A percentile compares a stretch with the other conserved stretches of the same genome.
Evolutionary conservation across 2,797 vertebrate species (phyloP).

Genomic region (Typhlichthys subterraneus): DNA sequence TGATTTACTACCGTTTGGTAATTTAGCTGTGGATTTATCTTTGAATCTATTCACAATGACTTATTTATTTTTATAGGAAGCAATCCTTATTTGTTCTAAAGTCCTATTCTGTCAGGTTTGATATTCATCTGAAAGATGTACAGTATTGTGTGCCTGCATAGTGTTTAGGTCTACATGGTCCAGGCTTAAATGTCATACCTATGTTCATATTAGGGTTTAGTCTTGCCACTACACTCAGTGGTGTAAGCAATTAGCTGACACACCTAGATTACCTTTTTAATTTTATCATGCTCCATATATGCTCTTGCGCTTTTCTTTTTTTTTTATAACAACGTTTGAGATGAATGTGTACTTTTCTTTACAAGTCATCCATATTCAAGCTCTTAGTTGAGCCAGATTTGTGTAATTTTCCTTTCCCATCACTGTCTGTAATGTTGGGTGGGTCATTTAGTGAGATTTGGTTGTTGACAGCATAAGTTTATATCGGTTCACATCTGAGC

Average conservation of each 20-base stretch:
- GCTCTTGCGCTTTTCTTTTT: too few species aligned
- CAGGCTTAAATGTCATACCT: too few species aligned
- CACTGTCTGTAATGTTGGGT: slow-evolving; percentile 8
- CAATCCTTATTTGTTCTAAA: slow-evolving; percentile 38
- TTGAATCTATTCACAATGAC: slow-evolving; percentile 11
- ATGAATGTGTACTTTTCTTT: slow-evolving; percentile 30
- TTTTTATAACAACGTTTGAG: slow-evolving; percentile 38
- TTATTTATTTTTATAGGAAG: slow-evolving; percentile 3
- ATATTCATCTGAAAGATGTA: neutral
- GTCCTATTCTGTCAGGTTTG: slow-evolving; percentile 15
- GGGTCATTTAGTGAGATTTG: slow-evolving; percentile 6
- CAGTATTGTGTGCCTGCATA: neutral
- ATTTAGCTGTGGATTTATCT: slow-evolving; percentile 7
- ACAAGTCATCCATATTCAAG: slow-evolving; percentile 12
- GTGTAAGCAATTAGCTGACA: too few species aligned
- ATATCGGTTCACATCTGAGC: slow-evolving; percentile 19
- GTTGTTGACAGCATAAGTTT: slow-evolving; percentile 9
- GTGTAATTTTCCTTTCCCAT: neutral
- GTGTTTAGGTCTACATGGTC: neutral
- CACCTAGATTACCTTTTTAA: too few species aligned
- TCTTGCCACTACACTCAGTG: too few species aligned
- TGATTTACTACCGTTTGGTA: slow-evolving; percentile 8
- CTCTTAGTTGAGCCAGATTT: slow-evolving; percentile 13
- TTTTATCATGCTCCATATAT: too few species aligned
- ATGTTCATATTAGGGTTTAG: too few species aligned